Conservation (phyloP, 2,888 invertebrate species). For the Eilema caniola region DNA sequence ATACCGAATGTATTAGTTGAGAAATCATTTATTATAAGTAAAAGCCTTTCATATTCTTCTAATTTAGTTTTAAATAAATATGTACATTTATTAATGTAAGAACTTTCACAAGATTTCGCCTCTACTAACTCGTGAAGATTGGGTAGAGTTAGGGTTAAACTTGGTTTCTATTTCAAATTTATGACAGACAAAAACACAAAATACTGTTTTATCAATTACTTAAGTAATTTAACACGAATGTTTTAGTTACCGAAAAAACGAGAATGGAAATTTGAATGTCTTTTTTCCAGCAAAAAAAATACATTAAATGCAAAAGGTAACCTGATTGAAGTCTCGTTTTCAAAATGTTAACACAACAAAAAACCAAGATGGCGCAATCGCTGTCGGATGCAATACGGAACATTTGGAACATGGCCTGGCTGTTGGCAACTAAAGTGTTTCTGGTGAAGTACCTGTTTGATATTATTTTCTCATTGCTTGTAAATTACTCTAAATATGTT, state of each 20-base stretch:
- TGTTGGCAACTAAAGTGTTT: slow-evolving; percentile 78
- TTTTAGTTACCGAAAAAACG: slow-evolving; percentile 7
- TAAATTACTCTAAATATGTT: slow-evolving; percentile 2
- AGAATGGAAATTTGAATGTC: slow-evolving; percentile 14
- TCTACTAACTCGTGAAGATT: background rate
- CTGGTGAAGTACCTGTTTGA: slow-evolving; percentile 65
- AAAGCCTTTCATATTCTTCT: background rate
- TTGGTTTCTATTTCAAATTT: background rate
- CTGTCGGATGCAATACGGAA: slow-evolving; percentile 66
- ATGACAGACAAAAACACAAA: background rate
- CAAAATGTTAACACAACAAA: slow-evolving; percentile 41
- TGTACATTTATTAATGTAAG: background rate
- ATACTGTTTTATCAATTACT: background rate
- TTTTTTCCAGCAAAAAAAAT: slow-evolving; percentile 11
- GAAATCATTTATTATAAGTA: slow-evolving; percentile 25
- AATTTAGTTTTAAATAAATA: background rate
- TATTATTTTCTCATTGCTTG: slow-evolving; percentile 9
- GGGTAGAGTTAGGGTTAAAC: background rate
- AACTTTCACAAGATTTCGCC: slow-evolving; percentile 6
- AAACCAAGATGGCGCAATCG: slow-evolving; percentile 64
- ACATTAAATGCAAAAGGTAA: slow-evolving; percentile 14
- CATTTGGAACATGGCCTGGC: slow-evolving; percentile 80
- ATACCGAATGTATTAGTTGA: slow-evolving; percentile 35
- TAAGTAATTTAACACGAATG: background rate
- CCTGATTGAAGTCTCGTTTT: slow-evolving; percentile 15